Base-by-base conservation (phyloP, 1,140 invertebrate genomes). In the Aradophagus sp. region DNA sequence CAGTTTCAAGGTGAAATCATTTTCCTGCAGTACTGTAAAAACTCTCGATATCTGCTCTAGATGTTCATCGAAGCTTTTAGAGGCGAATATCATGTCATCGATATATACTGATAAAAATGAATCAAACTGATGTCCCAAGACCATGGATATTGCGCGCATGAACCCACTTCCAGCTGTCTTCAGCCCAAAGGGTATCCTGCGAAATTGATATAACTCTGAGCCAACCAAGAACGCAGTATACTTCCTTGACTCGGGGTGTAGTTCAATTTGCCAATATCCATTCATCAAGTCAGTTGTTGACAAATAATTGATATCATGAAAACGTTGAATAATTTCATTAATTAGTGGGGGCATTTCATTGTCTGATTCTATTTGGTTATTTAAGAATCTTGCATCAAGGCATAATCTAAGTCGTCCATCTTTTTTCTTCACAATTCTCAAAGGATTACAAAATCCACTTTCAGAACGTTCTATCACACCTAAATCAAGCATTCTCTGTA, bases 141-240 rank as follows among this genome's bases (percentile, higher is more conserved):
- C 20, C 20, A 42, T 11, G 6, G 39, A 42, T 14, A 42, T 11
- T 2, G 20, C 39, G 3, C 11, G 19, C 39, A 42, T 42, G 10
- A 42, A 42, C 1, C 39, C 39, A 15, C 19, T 27, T 3, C 39
- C 19, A n/a, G 39, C 39, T 15, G 39, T 27, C 16, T 42, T 42
- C 1, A 27, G 11, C 1, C 39, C 39, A 27, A 42, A 42, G 1
- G 39, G 20, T 12, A 42, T 42, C 14, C 36, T 17, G 2, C 5
- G n/a, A 42, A 42, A 42, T 42, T 42, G 39, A 14, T 42, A 42
- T 13, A 42, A 27, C 15, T 42, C 19, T 6, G 39, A 27, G 10
- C 39, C 39, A 13, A 42, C 12, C 7, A 42, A 27, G 11, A 42
- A 42, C 3, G 12, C 39, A 2, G 39, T 42, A 27, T 42, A 42